A percentile compares a stretch with the other conserved stretches of the same genome.
These are phyloP conservation scores for Coleophora flavipennella DNA, from an alignment of 2,888 invertebrate species.

Conservation along the genomic window DNA sequence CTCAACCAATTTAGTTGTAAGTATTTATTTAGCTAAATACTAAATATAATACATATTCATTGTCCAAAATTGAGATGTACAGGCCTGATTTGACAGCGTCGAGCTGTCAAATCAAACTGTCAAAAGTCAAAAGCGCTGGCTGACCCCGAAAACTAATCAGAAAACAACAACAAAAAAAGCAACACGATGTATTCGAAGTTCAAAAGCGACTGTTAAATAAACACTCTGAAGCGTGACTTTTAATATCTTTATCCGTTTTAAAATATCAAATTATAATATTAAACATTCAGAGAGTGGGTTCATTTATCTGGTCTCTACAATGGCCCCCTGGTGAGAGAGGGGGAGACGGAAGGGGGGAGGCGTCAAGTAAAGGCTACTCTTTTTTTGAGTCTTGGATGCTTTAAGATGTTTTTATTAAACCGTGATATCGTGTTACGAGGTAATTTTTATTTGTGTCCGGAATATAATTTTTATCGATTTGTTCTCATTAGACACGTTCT, in stretches of 20 bases:
- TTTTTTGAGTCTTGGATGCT: conserved; percentile 6
- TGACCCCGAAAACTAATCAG: conserved; percentile 26
- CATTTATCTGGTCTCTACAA: conserved; percentile 61
- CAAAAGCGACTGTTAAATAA: conserved; percentile 56
- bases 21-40: too few species aligned
- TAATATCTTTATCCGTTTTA: conserved; percentile 70
- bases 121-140: not conserved
- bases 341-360: conserved; percentile 14
- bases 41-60: too few species aligned
- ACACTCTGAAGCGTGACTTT: conserved; percentile 65
- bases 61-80: too few species aligned
- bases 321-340: conserved; percentile 44
- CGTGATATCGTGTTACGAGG: conserved; percentile 7
- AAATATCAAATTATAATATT: conserved; percentile 73
- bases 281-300: conserved; percentile 52
- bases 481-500: too few species aligned
- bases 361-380: conserved; percentile 18
- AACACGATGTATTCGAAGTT: conserved; percentile 31
- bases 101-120: conserved; percentile 2
- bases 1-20: too few species aligned
- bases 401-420: conserved; percentile 10
- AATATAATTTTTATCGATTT: not conserved
- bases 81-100: not conserved
- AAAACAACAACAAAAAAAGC: conserved; percentile 20
- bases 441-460: conserved; percentile 3